Evolutionary conservation across 2,888 invertebrate species (phyloP), one percentile per base, ranked within the genome.

Genomic region (Scaptomyza flava): DNA sequence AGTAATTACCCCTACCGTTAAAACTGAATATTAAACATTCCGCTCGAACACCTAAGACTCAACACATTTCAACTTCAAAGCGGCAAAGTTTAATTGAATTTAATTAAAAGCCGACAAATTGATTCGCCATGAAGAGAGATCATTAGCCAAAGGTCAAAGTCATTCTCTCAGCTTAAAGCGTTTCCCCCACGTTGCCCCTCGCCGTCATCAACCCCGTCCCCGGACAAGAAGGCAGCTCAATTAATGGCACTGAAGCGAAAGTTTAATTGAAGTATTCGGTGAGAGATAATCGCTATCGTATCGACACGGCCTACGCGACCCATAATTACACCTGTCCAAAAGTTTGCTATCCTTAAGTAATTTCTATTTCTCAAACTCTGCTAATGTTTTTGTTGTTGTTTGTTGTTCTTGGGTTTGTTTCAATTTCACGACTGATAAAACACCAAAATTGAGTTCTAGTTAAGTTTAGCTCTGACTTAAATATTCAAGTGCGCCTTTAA

Each of bases 351-450:
- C 66, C 68, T 41, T 66, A 70, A 60, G 62, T 63, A 62, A 4
- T 60, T 60, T 58, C 48, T 43, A 63, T 30, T 50, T 42, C 62
- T 33, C 17, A 61, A 57, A 41, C 57, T 41, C n/a, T 6, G 33
- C 27, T 47, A 34, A n/a, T 34, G 41, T 14, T 61, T 56, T 45
- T n/a, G 9, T 68, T 79, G 23, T 23, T 61, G 58, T 57, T 12
- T 33, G 63, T 52, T 66, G 50, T 60, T 52, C 67, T 34, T 34
- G 51, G 11, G 38, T 38, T 38, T 51, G 14, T 34, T 66, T 82
- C 79, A 85, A 85, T 85, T 85, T 85, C 86, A 85, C 85, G 85
- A 79, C 76, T 85, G 85, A 85, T 82, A 79, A 82, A 86, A 71
- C 77, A 70, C 77, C 76, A 82, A 79, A 70, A 80, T 83, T 81